Conservation (phyloP, 92 coral and sea anemone genomes). For the Heteractis magnifica region DNA sequence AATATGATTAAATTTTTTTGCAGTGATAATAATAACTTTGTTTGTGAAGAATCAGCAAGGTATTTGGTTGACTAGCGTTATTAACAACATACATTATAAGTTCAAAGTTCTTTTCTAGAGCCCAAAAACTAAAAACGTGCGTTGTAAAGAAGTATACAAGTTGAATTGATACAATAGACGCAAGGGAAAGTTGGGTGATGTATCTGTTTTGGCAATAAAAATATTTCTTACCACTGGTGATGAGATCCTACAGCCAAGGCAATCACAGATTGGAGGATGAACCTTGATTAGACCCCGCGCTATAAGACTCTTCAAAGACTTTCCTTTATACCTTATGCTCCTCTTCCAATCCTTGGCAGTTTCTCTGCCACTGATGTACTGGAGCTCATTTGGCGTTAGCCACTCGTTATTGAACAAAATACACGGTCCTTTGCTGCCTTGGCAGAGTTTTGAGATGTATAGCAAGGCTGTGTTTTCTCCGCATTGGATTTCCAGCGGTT, state of each 20-base stretch:
- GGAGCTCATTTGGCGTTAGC: slow-evolving; percentile 97
- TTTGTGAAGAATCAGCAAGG: not conserved
- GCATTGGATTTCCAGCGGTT: slow-evolving; percentile 95
- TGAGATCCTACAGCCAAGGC: slow-evolving; percentile 95
- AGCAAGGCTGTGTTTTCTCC: slow-evolving; percentile 94
- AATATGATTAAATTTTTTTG: not conserved
- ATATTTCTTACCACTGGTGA: slow-evolving; percentile 92
- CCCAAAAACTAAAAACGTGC: not conserved
- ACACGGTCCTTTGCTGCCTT: slow-evolving; percentile 99
- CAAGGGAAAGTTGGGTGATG: not conserved
- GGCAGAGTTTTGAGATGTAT: slow-evolving; percentile 93
- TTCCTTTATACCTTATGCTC: slow-evolving; percentile 94
- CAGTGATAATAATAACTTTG: not conserved
- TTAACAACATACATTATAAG: no score
- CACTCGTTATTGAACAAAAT: slow-evolving; percentile 90
- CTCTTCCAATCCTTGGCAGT: slow-evolving; percentile 99
- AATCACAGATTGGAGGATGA: slow-evolving; percentile 98
- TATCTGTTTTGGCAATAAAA: not conserved
- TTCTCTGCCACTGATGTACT: slow-evolving; percentile 97
- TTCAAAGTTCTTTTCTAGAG: no score
- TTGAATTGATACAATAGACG: not conserved
- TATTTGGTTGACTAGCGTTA: no score
- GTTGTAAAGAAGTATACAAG: not conserved
- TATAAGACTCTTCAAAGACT: slow-evolving; percentile 93
- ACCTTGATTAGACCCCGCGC: slow-evolving; percentile 93